These are phyloP conservation scores for Pegoplata infirma DNA, from an alignment of 2,888 invertebrate species.

Conservation along the genomic window DNA sequence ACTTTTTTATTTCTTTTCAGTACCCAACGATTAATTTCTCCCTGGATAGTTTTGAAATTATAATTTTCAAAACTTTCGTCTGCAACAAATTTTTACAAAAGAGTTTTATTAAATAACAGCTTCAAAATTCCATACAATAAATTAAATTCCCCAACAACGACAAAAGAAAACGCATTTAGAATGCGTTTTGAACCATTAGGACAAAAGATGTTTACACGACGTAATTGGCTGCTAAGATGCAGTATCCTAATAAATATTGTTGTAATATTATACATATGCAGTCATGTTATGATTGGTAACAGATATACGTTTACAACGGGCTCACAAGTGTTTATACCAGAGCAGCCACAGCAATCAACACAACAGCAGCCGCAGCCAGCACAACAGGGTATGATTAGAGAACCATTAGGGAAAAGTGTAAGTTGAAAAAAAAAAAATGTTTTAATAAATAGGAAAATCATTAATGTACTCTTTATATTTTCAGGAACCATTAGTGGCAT, in stretches of 20 bases:
- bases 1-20: slow-evolving; percentile 17
- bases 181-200: slow-evolving; percentile 75
- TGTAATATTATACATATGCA: slow-evolving; percentile 85
- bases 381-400: slow-evolving; percentile 61
- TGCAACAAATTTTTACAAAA: slow-evolving; percentile 1
- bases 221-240: slow-evolving; percentile 86
- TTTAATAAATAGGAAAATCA: neutral
- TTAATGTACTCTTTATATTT: neutral
- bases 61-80: neutral
- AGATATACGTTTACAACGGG: slow-evolving; percentile 75
- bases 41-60: slow-evolving; percentile 4
- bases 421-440: slow-evolving; percentile 21
- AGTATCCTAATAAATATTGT: slow-evolving; percentile 87
- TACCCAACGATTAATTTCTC: neutral
- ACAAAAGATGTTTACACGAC: slow-evolving; percentile 79
- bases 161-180: slow-evolving; percentile 54
- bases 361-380: slow-evolving; percentile 64
- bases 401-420: slow-evolving; percentile 66
- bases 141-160: slow-evolving; percentile 22
- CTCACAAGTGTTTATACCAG: slow-evolving; percentile 73
- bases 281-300: slow-evolving; percentile 80
- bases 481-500: slow-evolving; percentile 64
- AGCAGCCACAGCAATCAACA: slow-evolving; percentile 68
- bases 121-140: slow-evolving; percentile 60
- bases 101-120: slow-evolving; percentile 56